Percentiles rank a stretch among this genome's conserved stretches.
Evolutionary conservation across 2,113 vertebrate species (phyloP).

Genomic region (Thalassoma bifasciatum): DNA sequence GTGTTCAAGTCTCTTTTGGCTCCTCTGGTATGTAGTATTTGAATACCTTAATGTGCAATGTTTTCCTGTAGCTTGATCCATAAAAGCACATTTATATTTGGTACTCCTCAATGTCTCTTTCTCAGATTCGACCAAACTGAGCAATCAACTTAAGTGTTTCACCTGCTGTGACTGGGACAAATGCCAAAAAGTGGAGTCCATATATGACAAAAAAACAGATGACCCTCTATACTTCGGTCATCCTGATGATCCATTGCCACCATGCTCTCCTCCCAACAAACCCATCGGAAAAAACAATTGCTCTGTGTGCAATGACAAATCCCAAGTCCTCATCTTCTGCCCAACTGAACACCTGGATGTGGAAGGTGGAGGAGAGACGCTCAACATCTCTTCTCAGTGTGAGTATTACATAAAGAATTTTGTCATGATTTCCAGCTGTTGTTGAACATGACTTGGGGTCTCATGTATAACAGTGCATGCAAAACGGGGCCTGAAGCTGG

Average conservation of each 20-base stretch:
- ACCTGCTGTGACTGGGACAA: slow-evolving; percentile 19
- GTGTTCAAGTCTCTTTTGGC: fast-evolving
- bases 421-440: background rate
- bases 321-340: background rate
- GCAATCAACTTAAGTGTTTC: slow-evolving; percentile 7
- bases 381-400: background rate
- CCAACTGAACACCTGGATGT: fast-evolving
- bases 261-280: background rate
- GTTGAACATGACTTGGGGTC: background rate
- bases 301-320: fast-evolving
- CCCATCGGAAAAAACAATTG: background rate
- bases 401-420: background rate
- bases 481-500: too few relatives aligned
- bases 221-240: fast-evolving
- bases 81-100: background rate
- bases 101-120: background rate
- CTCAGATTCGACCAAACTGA: background rate
- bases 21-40: slow-evolving; percentile 9
- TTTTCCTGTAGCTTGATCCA: background rate
- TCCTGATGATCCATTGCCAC: fast-evolving
- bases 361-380: fast-evolving
- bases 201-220: fast-evolving
- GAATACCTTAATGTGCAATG: background rate
- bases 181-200: background rate
- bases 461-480: too few relatives aligned